Evolutionary conservation across 2,888 invertebrate genomes (phyloP).

Genomic region (Synergus umbraculus): DNA sequence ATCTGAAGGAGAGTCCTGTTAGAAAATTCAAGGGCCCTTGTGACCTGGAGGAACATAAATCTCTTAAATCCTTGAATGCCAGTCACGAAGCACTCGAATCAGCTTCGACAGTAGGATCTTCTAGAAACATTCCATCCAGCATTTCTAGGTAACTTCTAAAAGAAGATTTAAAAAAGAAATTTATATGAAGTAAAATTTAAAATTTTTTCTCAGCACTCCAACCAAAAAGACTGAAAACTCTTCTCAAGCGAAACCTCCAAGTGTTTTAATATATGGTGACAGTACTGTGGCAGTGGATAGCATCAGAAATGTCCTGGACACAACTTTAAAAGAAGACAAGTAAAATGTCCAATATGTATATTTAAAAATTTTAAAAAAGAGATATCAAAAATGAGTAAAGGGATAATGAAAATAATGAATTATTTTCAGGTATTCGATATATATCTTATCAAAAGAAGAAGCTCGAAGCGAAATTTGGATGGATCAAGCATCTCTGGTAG

Average conservation of each 20-base stretch:
- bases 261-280: conserved; percentile 90
- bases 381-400: not conserved
- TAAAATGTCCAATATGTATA: conserved; percentile 71
- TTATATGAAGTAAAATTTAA: conserved; percentile 27
- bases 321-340: conserved; percentile 86
- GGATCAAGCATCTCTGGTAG: conserved; percentile 85
- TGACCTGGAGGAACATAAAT: conserved; percentile 44
- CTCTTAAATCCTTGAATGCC: not conserved
- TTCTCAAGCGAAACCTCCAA: conserved; percentile 85
- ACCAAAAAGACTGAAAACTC: conserved; percentile 74
- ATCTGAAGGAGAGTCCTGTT: conserved; percentile 54
- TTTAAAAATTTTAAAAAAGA: conserved; percentile 37
- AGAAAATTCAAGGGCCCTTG: conserved; percentile 28
- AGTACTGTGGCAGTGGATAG: conserved; percentile 86
- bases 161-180: conserved; percentile 13
- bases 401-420: conserved; percentile 3
- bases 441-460: conserved; percentile 75
- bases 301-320: conserved; percentile 84
- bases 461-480: conserved; percentile 80
- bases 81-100: conserved; percentile 21
- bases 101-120: conserved; percentile 7
- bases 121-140: conserved; percentile 22
- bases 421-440: conserved; percentile 76
- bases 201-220: conserved; percentile 58
- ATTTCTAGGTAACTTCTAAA: conserved; percentile 58